Percentiles rank a stretch among this genome's conserved stretches.
These are phyloP conservation scores for Misgurnus anguillicaudatus DNA, from an alignment of 2,113 vertebrate species.

Conservation along the genomic window DNA sequence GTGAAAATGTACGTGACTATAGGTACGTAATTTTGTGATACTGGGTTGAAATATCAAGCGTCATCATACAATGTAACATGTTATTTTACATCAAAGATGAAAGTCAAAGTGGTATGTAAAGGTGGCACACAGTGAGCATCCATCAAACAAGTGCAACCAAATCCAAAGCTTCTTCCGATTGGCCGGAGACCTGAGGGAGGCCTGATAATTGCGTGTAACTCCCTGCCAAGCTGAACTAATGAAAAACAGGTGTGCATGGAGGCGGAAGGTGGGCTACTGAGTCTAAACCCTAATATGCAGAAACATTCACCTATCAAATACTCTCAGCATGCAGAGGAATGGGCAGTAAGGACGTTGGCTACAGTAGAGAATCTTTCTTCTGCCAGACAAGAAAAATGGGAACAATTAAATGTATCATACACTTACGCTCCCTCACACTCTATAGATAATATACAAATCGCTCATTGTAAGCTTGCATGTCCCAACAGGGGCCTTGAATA, in stretches of 20 bases:
- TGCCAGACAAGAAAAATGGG: conserved; percentile 31
- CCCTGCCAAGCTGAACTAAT: conserved; percentile 43
- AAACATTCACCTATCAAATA: conserved; percentile 40
- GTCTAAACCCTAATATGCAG: conserved; percentile 40
- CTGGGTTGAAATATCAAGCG: too few relatives aligned
- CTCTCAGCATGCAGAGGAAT: not conserved
- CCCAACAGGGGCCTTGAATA: conserved; percentile 29
- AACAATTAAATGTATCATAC: conserved; percentile 34
- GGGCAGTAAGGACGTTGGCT: conserved; percentile 7
- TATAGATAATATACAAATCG: conserved; percentile 33
- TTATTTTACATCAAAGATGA: too few relatives aligned
- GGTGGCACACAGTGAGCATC: not conserved
- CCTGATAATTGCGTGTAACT: conserved; percentile 31
- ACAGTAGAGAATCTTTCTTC: not conserved
- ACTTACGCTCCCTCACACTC: conserved; percentile 20
- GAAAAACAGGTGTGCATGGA: conserved; percentile 46
- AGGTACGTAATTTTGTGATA: too few relatives aligned
- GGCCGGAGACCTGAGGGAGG: conserved; percentile 7
- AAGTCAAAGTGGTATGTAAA: not conserved
- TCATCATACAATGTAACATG: too few relatives aligned
- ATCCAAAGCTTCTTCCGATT: conserved; percentile 26
- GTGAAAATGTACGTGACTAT: too few relatives aligned
- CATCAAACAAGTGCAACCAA: conserved; percentile 22
- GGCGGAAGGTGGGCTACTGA: not conserved
- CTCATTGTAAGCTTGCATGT: conserved; percentile 5